These are phyloP conservation scores for Tenthredo distinguenda DNA, from an alignment of 2,888 invertebrate genomes.

Conservation along the genomic window DNA sequence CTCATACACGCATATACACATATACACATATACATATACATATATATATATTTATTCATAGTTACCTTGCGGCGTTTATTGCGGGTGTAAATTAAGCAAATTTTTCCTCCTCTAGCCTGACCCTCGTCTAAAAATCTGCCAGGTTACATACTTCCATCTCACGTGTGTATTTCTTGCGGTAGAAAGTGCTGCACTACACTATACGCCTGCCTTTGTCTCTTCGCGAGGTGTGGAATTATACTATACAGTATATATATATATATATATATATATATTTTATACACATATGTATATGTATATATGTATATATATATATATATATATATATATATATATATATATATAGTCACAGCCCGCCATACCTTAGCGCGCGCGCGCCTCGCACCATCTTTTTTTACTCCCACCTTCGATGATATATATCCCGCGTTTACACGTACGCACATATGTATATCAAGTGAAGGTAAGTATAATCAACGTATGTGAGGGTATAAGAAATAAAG, in stretches of 20 bases:
- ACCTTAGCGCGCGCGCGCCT: constrained; percentile 32
- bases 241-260: neutral
- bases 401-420: constrained; percentile 14
- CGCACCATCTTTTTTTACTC: constrained; percentile 36
- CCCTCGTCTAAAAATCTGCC: constrained; percentile 23
- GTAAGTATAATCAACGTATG: neutral
- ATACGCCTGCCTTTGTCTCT: constrained; percentile 39
- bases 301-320: neutral
- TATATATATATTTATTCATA: neutral
- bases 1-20: neutral
- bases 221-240: constrained; percentile 31
- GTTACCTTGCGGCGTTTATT: constrained; percentile 27
- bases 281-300: neutral
- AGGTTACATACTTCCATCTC: constrained; percentile 6
- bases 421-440: neutral
- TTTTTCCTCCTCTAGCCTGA: constrained; percentile 29
- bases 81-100: constrained; percentile 33
- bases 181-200: constrained; percentile 31
- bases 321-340: neutral
- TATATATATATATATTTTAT: neutral
- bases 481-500: constrained; percentile 26
- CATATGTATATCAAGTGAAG: neutral
- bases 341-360: neutral
- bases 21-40: neutral
- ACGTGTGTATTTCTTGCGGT: neutral